A percentile compares a stretch with the other conserved stretches of the same genome.
Evolutionary conservation across 2,113 vertebrate genomes (phyloP).

Genomic region (Oncorhynchus nerka): DNA sequence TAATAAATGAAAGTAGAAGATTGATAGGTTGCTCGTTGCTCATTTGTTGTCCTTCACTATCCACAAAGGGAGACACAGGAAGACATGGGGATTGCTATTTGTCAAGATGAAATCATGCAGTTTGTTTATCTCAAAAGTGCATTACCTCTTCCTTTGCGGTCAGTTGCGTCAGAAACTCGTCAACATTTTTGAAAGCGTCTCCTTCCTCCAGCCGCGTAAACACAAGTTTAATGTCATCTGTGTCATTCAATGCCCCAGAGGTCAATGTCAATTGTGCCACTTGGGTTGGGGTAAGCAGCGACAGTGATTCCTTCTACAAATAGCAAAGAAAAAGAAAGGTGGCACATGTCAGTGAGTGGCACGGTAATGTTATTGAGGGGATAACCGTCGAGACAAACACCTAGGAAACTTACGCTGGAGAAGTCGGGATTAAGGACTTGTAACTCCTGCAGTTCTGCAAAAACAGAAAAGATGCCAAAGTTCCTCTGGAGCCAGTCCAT

Average conservation of each 20-base stretch:
- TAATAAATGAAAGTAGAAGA: too few relatives aligned
- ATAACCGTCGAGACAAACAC: neutral
- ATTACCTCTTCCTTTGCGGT: neutral
- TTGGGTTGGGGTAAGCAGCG: conserved; percentile 23
- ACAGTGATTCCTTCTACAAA: conserved; percentile 18
- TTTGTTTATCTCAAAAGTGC: neutral
- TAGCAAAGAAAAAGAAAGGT: neutral
- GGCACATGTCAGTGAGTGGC: neutral
- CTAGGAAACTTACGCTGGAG: conserved; percentile 12
- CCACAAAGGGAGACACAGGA: neutral
- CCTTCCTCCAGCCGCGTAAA: too few relatives aligned
- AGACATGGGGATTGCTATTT: neutral
- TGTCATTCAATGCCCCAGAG: conserved; percentile 23
- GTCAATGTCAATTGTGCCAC: conserved; percentile 17
- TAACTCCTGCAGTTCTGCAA: conserved; percentile 8
- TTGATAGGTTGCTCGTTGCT: neutral
- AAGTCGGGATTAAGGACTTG: conserved; percentile 14
- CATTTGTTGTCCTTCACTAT: neutral
- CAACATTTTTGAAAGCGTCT: too few relatives aligned
- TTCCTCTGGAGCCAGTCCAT: conserved; percentile 21
- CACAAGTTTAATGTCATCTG: neutral
- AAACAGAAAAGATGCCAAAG: conserved; percentile 22
- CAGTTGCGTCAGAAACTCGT: neutral
- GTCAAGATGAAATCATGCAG: neutral
- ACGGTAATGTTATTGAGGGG: neutral